These are phyloP conservation scores for Isichthys henryi DNA, from an alignment of 2,113 vertebrate genomes.

Conservation along the genomic window DNA sequence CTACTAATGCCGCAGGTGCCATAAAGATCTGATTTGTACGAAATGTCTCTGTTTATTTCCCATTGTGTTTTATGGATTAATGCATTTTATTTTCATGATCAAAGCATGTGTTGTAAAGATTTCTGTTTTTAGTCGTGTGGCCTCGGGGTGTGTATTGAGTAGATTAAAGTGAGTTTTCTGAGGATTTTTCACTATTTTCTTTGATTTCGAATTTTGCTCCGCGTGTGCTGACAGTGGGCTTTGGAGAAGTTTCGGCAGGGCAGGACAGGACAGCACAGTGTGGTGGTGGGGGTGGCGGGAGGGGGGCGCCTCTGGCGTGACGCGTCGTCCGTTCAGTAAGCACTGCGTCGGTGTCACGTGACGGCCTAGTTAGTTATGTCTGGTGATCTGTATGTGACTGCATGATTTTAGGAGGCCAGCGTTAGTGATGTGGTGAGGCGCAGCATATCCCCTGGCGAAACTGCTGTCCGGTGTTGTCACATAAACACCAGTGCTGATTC, in stretches of 20 bases:
- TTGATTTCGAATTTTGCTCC: conserved; percentile 48
- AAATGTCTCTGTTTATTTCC: conserved; percentile 46
- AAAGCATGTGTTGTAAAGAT: conserved; percentile 21
- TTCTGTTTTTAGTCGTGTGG: conserved; percentile 36
- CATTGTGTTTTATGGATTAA: conserved; percentile 38
- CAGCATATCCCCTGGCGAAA: neutral
- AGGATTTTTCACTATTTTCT: neutral
- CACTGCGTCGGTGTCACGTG: neutral
- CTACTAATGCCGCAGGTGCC: conserved; percentile 97
- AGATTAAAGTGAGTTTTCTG: conserved; percentile 5
- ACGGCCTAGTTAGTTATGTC: neutral
- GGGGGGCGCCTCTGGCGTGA: conserved; percentile 7
- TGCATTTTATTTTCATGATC: conserved; percentile 24
- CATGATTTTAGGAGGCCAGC: conserved; percentile 4
- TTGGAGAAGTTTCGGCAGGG: conserved; percentile 46
- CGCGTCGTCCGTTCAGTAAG: neutral
- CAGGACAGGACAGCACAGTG: neutral
- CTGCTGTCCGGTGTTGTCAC: neutral
- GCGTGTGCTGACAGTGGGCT: conserved; percentile 71
- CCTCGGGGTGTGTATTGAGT: conserved; percentile 53
- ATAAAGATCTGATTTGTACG: conserved; percentile 71
- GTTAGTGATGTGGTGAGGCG: neutral
- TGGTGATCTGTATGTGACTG: neutral
- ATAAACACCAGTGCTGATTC: neutral
- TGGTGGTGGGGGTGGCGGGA: neutral